Evolutionary conservation across 1,140 invertebrate species (phyloP).

Genomic region (Neodiprion pinetum): DNA sequence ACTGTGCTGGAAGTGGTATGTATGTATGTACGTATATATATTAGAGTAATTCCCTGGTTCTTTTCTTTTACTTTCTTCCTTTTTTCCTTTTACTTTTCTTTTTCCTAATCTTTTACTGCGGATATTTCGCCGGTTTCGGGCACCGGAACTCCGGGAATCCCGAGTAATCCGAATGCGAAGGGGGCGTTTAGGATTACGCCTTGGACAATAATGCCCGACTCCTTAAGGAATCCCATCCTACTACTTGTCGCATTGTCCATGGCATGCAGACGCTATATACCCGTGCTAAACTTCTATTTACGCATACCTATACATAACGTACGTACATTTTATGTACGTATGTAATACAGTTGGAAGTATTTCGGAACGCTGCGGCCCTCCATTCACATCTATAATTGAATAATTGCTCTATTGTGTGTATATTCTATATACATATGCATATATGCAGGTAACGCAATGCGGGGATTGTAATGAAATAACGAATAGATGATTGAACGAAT

Average conservation of each 20-base stretch:
- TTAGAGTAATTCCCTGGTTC: neutral
- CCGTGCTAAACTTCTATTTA: conserved; percentile 28
- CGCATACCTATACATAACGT: conserved; percentile 18
- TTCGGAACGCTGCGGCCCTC: conserved; percentile 23
- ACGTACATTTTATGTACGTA: neutral
- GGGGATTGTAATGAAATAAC: no score
- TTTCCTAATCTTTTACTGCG: neutral
- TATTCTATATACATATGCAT: no score
- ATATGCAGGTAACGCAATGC: no score
- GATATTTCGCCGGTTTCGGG: neutral
- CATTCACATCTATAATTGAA: conserved; percentile 49
- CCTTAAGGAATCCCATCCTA: neutral
- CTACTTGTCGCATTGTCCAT: neutral
- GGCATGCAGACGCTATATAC: no score
- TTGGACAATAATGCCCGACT: neutral
- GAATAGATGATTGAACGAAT: no score
- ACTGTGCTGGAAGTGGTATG: neutral
- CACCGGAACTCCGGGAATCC: neutral
- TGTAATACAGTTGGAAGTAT: neutral
- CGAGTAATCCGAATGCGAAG: neutral
- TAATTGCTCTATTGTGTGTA: conserved; percentile 51
- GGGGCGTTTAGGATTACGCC: conserved; percentile 1
- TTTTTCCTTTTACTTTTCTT: neutral
- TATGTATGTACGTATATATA: neutral
- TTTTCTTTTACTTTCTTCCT: neutral